A percentile compares a stretch with the other conserved stretches of the same genome.
These are phyloP conservation scores for Prenolepis imparis DNA, from an alignment of 2,888 invertebrate genomes.

Conservation along the genomic window DNA sequence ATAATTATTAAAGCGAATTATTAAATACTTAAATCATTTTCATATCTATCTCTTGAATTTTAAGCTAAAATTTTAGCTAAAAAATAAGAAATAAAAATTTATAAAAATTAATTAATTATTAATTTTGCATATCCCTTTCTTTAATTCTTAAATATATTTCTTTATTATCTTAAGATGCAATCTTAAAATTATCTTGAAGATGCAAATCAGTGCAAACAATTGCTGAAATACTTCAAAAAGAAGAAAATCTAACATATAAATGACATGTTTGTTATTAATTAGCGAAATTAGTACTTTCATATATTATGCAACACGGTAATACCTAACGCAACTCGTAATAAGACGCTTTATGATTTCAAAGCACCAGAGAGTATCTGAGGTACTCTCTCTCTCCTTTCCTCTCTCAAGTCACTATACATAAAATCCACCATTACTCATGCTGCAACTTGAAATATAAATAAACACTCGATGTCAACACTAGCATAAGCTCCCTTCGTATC, in stretches of 20 bases:
- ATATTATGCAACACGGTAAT: conserved; percentile 14
- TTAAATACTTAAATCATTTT: conserved; percentile 6
- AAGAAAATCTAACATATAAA: not conserved
- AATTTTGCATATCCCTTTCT: not conserved
- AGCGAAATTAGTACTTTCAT: conserved; percentile 20
- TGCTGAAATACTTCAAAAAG: not conserved
- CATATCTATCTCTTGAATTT: not conserved
- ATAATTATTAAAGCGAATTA: not conserved
- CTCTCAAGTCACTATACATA: conserved; percentile 32
- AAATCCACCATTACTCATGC: conserved; percentile 49
- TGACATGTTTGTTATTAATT: conserved; percentile 43
- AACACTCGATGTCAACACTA: conserved; percentile 34
- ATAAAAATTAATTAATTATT: too few species aligned
- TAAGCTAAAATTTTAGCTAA: too few species aligned
- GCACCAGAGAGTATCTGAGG: conserved; percentile 4
- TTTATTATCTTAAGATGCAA: not conserved
- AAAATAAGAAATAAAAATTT: not conserved
- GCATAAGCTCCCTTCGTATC: conserved; percentile 1
- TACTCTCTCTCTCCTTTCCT: not conserved
- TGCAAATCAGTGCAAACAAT: not conserved
- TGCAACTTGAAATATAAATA: conserved; percentile 51
- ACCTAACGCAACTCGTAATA: conserved; percentile 41
- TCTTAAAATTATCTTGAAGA: not conserved
- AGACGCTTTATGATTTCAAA: conserved; percentile 49
- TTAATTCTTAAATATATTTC: not conserved